Evolutionary conservation across 2,797 vertebrate species (phyloP), one percentile per base, ranked within the genome.

Genomic region (Sphaeramia orbicularis): DNA sequence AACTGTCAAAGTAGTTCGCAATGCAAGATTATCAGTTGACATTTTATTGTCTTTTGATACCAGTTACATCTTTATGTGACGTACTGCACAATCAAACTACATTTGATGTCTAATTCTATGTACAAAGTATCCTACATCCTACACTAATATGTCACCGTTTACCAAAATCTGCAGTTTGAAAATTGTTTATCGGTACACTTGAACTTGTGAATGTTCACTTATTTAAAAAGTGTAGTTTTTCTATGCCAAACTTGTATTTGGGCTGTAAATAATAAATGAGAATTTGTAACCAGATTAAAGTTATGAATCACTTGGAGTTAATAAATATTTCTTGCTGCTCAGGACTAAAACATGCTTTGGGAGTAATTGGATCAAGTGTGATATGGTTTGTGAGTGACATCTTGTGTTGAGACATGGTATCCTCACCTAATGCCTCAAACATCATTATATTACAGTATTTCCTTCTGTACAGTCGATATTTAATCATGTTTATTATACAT

Each of bases 231-330:
- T 71, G 45, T 60, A 30, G 68, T 71, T 60, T 76, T 76, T 72
- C 35, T 37, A 74, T 89, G 78, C 66, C 68, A 81, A 86, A 83
- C 79, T 45, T 66, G 24, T 67, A 61, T 40, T 67, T 79, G 35
- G 83, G 42, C 19, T 83, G 67, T 74, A 80, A 84, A 88, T 87
- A 78, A 81, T 15, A 16, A 54, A 24, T 54, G 79, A 68, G 0
- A 51, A 68, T 11, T 15, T 65, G 41, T 64, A 57, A 84, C 36
- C 65, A 80, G 80, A 86, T 86, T 11, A 78, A 63, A 71, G 37
- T 13, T 36, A 40, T 42, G 40, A 62, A 59, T 62, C 1, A 3
- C 44, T 61, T 80, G 53, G 58, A 79, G 70, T 61, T 0, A 65
- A 80, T 67, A 61, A 70, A 65, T 60, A 37, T 71, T 64, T 61